phyloP scores from a whole-genome alignment of 2,113 vertebrate genomes.

The Charadrius vociferus region DNA sequence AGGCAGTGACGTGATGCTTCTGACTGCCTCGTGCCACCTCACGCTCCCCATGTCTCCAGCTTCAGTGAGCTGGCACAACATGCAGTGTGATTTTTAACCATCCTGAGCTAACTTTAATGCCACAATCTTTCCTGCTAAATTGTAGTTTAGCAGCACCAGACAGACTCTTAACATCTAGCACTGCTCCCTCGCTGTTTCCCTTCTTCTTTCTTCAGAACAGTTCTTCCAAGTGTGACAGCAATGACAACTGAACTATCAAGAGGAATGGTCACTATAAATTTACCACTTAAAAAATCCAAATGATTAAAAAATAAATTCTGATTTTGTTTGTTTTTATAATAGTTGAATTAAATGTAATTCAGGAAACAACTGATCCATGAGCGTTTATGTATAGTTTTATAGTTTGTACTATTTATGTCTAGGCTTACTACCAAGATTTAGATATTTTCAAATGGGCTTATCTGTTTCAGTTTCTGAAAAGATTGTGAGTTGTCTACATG shows the following conservation, averaged over 20 bases:
- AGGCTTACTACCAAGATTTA: background rate
- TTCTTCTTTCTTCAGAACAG: background rate
- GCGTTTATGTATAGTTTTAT: background rate
- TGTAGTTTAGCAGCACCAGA: background rate
- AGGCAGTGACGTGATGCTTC: background rate
- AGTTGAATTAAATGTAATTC: background rate
- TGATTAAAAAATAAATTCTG: background rate
- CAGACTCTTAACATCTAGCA: background rate
- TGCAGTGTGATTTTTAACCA: background rate
- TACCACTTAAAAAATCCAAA: background rate
- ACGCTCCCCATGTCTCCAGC: fast-evolving
- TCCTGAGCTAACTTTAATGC: background rate
- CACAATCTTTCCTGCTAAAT: background rate
- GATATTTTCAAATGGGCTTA: background rate
- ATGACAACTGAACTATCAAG: background rate
- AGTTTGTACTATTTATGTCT: background rate
- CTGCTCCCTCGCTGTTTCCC: background rate
- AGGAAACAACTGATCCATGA: background rate
- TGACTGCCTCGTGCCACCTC: background rate
- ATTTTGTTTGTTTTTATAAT: background rate
- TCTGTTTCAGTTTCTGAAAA: background rate
- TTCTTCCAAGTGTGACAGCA: background rate
- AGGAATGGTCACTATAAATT: background rate
- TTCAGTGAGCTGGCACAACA: background rate
- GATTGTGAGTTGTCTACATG: background rate